Evolutionary conservation across 2,113 vertebrate genomes (phyloP), one percentile per base, ranked within the genome.

Genomic region (Pelodiscus sinensis): DNA sequence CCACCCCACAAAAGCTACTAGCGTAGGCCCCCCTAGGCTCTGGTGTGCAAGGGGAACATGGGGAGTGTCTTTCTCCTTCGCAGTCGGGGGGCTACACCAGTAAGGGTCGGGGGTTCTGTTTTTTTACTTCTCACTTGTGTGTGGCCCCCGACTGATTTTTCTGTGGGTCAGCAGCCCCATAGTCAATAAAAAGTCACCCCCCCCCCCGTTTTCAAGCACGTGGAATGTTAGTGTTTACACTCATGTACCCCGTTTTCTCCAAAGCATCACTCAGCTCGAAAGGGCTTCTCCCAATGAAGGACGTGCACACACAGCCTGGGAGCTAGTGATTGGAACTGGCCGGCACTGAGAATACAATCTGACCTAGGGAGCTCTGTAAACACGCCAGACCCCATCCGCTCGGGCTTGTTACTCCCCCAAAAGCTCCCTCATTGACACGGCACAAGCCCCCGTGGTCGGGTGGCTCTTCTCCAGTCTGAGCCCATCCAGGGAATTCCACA

Each of bases 321-420:
- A 19, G 31, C 22, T 25, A 2, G 2, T 35, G 24, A 88, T 79
- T 55, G 60, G 29, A 71, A 1, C 3, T 0, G 3, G 7, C 2
- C 27, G 0, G 1, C 4, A 68, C 85, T 50, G 92, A 86, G 3
- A 71, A 54, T 7, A 21, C 0, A 0, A 25, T 54, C 73, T 62
- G 87, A 78, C 9, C 38, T 65, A 1, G 24, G 60, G 38, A 38
- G 50, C 11, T 31, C 14, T 16, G 24, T 14, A 57, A 57, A 81
- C 38, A 57, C n/a, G 9, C 52, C 18, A 75, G 29, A 75, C 16
- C 55, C 55, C n/a, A 3, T 22, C 65, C 51, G 8, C 29, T 31
- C 24, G 6, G 54, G 9, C 5, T 21, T 50, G 38, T 50, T 50
- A 38, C 58, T 82, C 29, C 54, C 65, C 35, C 58, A 18, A 71